A percentile compares a stretch with the other conserved stretches of the same genome.
Conservation (phyloP, 2,113 vertebrate species). For the Forbesichthys papilliferus region DNA sequence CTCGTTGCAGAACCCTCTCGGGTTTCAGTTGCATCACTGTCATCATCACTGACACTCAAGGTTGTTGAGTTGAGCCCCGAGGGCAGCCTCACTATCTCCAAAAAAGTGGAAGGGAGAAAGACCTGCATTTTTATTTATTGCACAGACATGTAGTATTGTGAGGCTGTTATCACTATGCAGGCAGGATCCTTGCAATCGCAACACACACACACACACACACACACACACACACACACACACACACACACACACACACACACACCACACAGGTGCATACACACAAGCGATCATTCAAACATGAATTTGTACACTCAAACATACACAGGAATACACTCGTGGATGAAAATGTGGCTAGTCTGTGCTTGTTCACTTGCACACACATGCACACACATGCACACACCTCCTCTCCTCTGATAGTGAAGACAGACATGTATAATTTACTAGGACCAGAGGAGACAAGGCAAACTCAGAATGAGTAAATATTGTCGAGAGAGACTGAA, state of each 20-base stretch:
- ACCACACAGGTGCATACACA: neutral
- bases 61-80: too few relatives aligned
- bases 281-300: neutral
- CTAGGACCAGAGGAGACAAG: slow-evolving; percentile 27
- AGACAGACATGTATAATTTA: slow-evolving; percentile 49
- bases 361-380: neutral
- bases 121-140: neutral
- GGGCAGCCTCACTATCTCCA: too few relatives aligned
- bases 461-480: slow-evolving; percentile 34
- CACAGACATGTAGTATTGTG: slow-evolving; percentile 29
- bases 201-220: slow-evolving; percentile 37
- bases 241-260: neutral
- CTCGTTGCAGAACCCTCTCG: slow-evolving; percentile 29
- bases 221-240: slow-evolving; percentile 5
- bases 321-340: neutral
- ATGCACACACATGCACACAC: slow-evolving; percentile 13
- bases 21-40: too few relatives aligned
- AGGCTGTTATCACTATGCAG: slow-evolving; percentile 52
- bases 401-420: slow-evolving; percentile 4
- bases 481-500: slow-evolving; percentile 11
- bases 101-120: slow-evolving; percentile 40
- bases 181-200: slow-evolving; percentile 45
- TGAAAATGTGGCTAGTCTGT: neutral
- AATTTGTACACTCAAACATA: neutral
- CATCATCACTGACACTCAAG: too few relatives aligned